These are phyloP conservation scores for Centropus bengalensis DNA, from an alignment of 2,113 vertebrate genomes.

Conservation along the genomic window DNA sequence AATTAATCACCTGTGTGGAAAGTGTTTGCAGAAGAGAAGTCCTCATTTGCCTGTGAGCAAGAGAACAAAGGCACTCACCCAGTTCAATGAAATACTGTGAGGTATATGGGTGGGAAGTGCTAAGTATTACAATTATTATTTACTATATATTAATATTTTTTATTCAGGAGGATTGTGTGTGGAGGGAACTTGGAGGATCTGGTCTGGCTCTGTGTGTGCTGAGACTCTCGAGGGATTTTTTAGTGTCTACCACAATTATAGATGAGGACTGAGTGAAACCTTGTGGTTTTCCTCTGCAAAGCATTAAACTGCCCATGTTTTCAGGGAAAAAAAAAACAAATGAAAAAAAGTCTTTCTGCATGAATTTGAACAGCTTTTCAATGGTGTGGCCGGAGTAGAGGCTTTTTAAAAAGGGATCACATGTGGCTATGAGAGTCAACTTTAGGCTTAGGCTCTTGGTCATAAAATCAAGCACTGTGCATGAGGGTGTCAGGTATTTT, in stretches of 20 bases:
- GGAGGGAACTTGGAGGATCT: conserved; percentile 12
- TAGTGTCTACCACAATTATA: conserved; percentile 50
- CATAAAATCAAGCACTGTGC: neutral
- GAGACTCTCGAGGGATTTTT: neutral
- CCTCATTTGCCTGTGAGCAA: conserved; percentile 17
- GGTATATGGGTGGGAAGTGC: neutral
- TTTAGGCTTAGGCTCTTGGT: neutral
- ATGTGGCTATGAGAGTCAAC: neutral
- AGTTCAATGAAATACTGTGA: neutral
- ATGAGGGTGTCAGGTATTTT: neutral
- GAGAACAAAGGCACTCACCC: conserved; percentile 14
- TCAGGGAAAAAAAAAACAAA: neutral
- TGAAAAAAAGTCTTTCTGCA: neutral
- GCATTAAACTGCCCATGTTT: neutral
- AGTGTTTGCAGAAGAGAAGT: conserved; percentile 14
- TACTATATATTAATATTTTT: conserved; percentile 41
- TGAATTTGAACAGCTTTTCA: neutral
- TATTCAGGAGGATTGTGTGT: neutral
- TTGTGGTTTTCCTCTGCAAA: conserved; percentile 42
- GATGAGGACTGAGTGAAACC: conserved; percentile 39
- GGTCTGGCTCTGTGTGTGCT: neutral
- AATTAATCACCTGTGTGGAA: conserved; percentile 13
- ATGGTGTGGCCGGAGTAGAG: neutral
- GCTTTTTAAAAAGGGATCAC: neutral
- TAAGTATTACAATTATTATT: conserved; percentile 35